A percentile compares a stretch with the other conserved stretches of the same genome.
phyloP scores from a whole-genome alignment of 2,113 vertebrate genomes.

The Ondatra zibethicus region DNA sequence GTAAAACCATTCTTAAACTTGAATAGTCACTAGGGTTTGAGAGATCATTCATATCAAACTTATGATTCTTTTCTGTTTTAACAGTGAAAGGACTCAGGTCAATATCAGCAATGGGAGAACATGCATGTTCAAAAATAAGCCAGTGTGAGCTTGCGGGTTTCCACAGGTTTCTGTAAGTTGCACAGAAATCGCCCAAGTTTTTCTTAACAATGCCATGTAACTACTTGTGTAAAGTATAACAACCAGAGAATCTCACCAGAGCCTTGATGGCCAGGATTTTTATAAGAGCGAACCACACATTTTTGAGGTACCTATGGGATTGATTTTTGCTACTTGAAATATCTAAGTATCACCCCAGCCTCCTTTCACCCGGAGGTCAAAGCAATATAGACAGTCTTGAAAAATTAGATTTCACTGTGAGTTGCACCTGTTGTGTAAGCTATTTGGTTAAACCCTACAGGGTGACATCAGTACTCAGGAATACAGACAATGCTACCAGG shows the following conservation, averaged over 20 bases:
- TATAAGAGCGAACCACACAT: not conserved
- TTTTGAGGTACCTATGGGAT: not conserved
- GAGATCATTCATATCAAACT: constrained; percentile 10
- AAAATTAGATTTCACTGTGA: not conserved
- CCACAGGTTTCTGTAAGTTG: too few species aligned
- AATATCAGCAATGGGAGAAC: not conserved
- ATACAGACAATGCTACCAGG: not conserved
- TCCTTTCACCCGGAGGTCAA: not conserved
- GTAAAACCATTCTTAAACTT: not conserved
- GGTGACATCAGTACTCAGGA: not conserved
- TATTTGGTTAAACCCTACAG: not conserved
- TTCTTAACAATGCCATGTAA: not conserved
- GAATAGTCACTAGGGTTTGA: not conserved
- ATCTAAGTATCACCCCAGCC: not conserved
- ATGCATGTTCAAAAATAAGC: not conserved
- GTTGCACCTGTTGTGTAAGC: not conserved
- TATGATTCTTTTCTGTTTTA: not conserved
- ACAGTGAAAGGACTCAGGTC: not conserved
- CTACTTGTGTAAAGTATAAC: not conserved
- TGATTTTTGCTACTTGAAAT: not conserved
- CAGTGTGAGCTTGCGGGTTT: not conserved
- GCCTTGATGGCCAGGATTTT: not conserved
- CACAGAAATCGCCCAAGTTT: not conserved
- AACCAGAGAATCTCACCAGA: not conserved
- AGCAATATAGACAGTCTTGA: not conserved